Evolutionary conservation across 2,797 vertebrate species (phyloP).

Genomic region (Natrix natrix): DNA sequence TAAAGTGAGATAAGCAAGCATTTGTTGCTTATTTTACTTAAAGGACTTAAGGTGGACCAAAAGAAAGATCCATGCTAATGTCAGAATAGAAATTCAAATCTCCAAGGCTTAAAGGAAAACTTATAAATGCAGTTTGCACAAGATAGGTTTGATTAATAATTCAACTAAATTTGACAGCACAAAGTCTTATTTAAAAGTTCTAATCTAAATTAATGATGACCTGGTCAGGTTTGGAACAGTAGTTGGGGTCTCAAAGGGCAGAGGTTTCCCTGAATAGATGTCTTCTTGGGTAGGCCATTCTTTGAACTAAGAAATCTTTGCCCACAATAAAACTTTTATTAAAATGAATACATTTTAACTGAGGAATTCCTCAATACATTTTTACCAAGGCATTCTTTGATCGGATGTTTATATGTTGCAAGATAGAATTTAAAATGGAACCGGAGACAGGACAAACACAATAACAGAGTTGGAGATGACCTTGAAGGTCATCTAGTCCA

Average conservation of each 20-base stretch:
- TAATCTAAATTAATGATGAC: background rate
- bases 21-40: conserved; percentile 27
- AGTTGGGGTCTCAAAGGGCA: background rate
- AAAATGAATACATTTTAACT: background rate
- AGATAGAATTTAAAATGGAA: background rate
- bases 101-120: background rate
- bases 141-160: background rate
- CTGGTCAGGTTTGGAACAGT: background rate
- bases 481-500: background rate
- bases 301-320: background rate
- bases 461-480: background rate
- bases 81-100: background rate
- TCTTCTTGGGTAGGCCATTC: background rate
- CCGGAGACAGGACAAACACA: background rate
- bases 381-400: background rate
- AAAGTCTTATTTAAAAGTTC: background rate
- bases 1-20: background rate
- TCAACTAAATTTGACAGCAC: background rate
- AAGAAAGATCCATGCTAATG: background rate
- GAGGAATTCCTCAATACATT: background rate
- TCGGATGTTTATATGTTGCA: background rate
- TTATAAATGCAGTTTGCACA: background rate
- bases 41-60: background rate
- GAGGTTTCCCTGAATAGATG: background rate
- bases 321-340: background rate